These are phyloP conservation scores for Sphenodon punctatus DNA, from an alignment of 2,797 vertebrate species.

Conservation along the genomic window DNA sequence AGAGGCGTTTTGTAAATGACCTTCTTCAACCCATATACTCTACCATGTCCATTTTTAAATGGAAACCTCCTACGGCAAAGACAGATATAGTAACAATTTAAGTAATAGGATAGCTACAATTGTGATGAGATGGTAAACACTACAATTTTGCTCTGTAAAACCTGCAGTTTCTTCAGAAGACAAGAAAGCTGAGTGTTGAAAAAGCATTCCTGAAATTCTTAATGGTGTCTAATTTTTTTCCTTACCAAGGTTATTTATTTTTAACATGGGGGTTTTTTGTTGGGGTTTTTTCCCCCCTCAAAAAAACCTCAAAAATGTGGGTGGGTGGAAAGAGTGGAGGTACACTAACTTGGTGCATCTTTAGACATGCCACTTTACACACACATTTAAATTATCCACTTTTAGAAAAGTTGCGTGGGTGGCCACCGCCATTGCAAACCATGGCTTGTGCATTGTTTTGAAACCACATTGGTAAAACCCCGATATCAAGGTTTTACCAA, in stretches of 20 bases:
- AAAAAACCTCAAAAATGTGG: accelerated
- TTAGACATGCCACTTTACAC: too few species aligned
- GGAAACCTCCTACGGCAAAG: accelerated
- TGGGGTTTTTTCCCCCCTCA: too few species aligned
- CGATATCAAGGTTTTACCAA: too few species aligned
- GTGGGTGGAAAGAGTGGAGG: accelerated
- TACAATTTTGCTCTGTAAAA: neutral
- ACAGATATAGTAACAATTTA: accelerated
- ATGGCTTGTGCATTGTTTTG: too few species aligned
- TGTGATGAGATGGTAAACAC: neutral
- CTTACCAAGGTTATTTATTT: neutral
- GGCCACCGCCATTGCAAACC: too few species aligned
- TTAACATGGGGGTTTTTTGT: too few species aligned
- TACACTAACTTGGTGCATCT: too few species aligned
- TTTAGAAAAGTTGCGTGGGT: too few species aligned
- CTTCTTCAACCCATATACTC: neutral
- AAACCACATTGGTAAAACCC: too few species aligned
- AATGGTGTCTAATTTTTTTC: neutral
- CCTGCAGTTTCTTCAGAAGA: neutral
- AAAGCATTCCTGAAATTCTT: neutral
- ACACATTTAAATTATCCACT: too few species aligned
- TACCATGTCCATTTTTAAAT: neutral
- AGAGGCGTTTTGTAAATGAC: neutral
- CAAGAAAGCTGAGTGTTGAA: neutral
- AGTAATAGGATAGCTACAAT: neutral